Base-by-base conservation (phyloP, 2,113 vertebrate genomes). In the Apodemus sylvaticus region DNA sequence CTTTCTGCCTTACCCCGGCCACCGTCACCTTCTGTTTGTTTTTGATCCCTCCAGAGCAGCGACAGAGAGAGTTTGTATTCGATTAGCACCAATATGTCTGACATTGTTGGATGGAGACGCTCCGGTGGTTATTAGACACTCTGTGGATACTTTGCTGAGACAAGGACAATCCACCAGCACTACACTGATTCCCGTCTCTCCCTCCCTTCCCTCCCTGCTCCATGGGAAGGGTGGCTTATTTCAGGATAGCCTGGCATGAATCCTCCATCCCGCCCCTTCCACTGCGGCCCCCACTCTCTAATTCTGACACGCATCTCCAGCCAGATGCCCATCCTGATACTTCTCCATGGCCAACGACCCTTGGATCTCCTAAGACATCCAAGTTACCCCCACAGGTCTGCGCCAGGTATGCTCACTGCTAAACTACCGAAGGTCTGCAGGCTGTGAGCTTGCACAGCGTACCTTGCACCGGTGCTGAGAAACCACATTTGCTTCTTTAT, bases 161-260 rank as follows among this genome's bases (percentile, higher is more conserved):
- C 70, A 26, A 34, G 70, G 34, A 5, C 48, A 34, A 51, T 34
- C 48, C 19, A 31, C 45, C 29, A 24, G 5, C 1, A 13, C 22
- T 51, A 24, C 29, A 14, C 22, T 2, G 36, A 42, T 7, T 5
- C 9, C 85, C 7, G 2, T 11, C 70, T 58, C 53, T 36, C 42
- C 34, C 39, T 36, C 22, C 36, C 22, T 51, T 2, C 14, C 39
- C 39, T 76, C 66, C 22, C 34, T 86, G 45, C 0, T 5, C 74
- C 76, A 26, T 0, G 2, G 60, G 42, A 64, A 74, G 34, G 66
- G 12, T 7, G 14, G 48, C 31, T n/a, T 82, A n/a, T 51, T 51
- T 36, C 60, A 26, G 29, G 74, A 34, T 1, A 7, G 26, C 7
- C 34, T 17, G 16, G 22, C 20, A 0, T 3, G 11, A 10, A 4